These are phyloP conservation scores for Aotus griseimembra DNA, from an alignment of 2,797 vertebrate genomes.

Conservation along the genomic window DNA sequence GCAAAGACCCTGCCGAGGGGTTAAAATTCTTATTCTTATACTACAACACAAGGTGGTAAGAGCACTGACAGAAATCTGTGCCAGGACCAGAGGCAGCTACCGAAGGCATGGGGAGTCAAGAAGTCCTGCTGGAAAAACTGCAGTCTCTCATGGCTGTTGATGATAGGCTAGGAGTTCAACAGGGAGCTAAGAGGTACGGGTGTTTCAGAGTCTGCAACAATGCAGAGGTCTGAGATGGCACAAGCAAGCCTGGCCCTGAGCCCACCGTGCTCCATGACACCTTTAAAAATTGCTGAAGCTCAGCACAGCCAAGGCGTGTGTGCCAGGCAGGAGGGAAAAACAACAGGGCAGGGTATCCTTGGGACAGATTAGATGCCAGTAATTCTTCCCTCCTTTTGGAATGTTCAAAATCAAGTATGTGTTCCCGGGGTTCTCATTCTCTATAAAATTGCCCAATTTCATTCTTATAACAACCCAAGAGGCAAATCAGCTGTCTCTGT, in stretches of 20 bases:
- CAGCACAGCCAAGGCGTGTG: background rate
- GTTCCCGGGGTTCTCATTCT: background rate
- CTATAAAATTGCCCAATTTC: background rate
- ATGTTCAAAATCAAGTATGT: background rate
- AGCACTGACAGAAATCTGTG: too few species aligned
- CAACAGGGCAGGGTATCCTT: background rate
- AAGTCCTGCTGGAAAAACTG: background rate
- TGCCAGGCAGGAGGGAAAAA: background rate
- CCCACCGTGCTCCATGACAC: background rate
- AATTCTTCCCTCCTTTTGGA: background rate
- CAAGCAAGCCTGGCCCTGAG: background rate
- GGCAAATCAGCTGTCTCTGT: background rate
- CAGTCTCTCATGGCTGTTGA: too few species aligned
- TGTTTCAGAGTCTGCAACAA: fast-evolving
- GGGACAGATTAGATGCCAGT: background rate
- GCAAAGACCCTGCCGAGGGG: background rate
- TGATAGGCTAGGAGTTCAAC: background rate
- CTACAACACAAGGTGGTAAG: background rate
- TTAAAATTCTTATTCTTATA: background rate
- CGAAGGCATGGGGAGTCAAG: background rate
- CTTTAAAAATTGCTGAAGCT: background rate
- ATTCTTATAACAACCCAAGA: background rate
- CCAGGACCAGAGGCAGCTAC: background rate
- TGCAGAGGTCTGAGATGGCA: background rate
- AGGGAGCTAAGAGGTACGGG: background rate